These are phyloP conservation scores for Cherax destructor DNA, from an alignment of 1,140 invertebrate genomes.

Conservation along the genomic window DNA sequence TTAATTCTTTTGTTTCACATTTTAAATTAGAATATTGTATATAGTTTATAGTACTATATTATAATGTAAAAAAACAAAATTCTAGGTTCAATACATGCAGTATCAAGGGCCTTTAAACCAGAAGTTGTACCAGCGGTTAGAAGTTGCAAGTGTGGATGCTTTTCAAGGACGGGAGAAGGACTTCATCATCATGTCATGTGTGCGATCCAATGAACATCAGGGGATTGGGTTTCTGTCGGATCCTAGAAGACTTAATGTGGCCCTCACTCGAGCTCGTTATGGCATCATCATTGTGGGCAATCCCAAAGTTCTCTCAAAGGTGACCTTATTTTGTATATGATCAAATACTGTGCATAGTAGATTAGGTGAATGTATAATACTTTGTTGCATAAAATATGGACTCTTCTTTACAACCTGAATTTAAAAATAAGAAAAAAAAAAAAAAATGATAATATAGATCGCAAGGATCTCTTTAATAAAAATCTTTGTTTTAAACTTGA, in stretches of 20 bases:
- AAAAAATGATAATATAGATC: no score
- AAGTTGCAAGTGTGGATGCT: slow-evolving; percentile 99
- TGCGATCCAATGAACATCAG: slow-evolving; percentile 93
- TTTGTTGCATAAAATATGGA: no score
- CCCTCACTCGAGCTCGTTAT: slow-evolving; percentile 95
- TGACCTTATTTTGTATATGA: neutral
- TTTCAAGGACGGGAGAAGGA: slow-evolving; percentile 99
- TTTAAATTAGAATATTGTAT: no score
- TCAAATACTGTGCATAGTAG: no score
- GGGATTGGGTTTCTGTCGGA: slow-evolving; percentile 97
- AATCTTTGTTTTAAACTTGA: no score
- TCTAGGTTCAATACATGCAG: slow-evolving; percentile 92
- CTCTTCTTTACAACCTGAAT: no score
- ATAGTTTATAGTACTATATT: neutral
- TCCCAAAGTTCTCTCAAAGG: slow-evolving; percentile 97
- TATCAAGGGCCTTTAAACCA: slow-evolving; percentile 97
- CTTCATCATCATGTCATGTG: slow-evolving; percentile 97
- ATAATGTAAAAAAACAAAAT: neutral
- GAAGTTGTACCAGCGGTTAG: slow-evolving; percentile 98
- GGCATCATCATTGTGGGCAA: slow-evolving; percentile 99
- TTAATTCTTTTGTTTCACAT: no score
- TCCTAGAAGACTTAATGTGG: slow-evolving; percentile 97
- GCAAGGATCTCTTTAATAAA: no score
- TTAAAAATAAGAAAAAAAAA: no score
- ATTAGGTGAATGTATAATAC: no score